A percentile compares a stretch with the other conserved stretches of the same genome.
These are phyloP conservation scores for Xanthorhoe spadicearia DNA, from an alignment of 2,888 invertebrate genomes.

Conservation along the genomic window DNA sequence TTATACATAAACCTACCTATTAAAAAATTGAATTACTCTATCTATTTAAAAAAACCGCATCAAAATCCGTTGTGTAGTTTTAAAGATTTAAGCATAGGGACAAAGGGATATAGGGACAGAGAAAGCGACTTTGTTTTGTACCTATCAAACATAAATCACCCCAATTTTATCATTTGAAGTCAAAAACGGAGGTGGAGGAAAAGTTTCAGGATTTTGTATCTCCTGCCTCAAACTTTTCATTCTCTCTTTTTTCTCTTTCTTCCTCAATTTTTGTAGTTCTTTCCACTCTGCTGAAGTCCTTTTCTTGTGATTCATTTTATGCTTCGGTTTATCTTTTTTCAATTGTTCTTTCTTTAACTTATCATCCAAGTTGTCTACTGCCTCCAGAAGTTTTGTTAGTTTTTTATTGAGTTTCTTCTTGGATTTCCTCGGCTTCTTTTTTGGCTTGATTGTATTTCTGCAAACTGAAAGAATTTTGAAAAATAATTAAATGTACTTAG, in stretches of 20 bases:
- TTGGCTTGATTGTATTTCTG: neutral
- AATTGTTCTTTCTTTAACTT: neutral
- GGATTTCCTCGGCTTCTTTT: neutral
- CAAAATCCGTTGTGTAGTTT: no score
- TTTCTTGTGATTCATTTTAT: neutral
- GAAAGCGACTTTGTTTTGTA: no score
- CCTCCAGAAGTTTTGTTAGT: neutral
- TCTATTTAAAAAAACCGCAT: no score
- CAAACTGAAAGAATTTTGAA: conserved; percentile 3
- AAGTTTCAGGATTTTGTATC: neutral
- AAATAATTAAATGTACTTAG: neutral
- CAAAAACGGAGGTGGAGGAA: neutral
- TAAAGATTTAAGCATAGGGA: no score
- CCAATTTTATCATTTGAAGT: conserved; percentile 9
- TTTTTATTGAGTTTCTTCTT: neutral
- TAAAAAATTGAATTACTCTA: no score
- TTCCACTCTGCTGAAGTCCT: neutral
- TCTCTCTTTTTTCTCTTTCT: neutral
- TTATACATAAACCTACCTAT: no score
- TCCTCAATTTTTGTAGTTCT: neutral
- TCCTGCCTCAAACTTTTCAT: neutral
- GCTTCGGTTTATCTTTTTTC: neutral
- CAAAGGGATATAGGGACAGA: no score
- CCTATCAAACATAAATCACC: conserved; percentile 5
- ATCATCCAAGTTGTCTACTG: neutral